phyloP scores from a whole-genome alignment of 2,113 vertebrate genomes.

The Drymodes brunneopygia region DNA sequence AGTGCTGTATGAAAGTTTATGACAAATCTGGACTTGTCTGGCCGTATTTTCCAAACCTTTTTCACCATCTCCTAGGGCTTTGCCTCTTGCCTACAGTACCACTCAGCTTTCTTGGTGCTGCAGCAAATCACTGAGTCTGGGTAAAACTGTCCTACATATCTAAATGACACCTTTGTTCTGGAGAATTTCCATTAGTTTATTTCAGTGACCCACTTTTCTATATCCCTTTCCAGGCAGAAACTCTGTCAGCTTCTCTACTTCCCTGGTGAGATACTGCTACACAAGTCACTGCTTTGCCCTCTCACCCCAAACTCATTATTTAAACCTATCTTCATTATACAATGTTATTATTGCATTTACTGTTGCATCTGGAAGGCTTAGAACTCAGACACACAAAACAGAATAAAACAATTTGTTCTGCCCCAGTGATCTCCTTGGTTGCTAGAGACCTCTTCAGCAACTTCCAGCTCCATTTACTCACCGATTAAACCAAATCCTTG shows the following conservation, averaged over 20 bases:
- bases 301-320: constrained; percentile 9
- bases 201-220: neutral
- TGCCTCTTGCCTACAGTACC: neutral
- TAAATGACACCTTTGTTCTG: neutral
- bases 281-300: neutral
- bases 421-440: neutral
- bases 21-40: neutral
- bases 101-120: neutral
- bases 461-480: neutral
- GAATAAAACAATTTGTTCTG: constrained; percentile 19
- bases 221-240: neutral
- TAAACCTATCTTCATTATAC: constrained; percentile 13
- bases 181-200: neutral
- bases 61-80: neutral
- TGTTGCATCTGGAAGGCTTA: neutral
- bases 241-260: neutral
- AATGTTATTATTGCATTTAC: neutral
- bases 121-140: neutral
- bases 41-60: neutral
- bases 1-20: neutral
- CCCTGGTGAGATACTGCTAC: neutral
- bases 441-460: neutral
- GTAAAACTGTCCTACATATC: neutral
- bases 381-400: neutral
- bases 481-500: constrained; percentile 36